Base-by-base conservation (phyloP, 2,888 invertebrate species). In the Spisula subtruncata region DNA sequence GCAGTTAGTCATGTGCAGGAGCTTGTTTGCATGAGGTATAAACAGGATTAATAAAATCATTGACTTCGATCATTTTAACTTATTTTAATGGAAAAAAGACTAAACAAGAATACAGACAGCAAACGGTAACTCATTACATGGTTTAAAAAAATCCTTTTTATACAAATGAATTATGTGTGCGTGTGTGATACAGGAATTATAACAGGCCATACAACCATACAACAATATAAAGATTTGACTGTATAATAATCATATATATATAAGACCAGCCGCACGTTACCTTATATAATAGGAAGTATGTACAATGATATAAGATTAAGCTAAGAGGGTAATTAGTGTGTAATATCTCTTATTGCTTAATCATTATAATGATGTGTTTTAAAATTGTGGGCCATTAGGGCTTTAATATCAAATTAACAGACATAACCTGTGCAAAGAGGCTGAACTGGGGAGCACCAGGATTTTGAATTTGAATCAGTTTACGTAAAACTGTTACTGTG, bases 31-130 rank as follows among this genome's bases (percentile, higher is more conserved):
- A 10, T 71, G 14, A 71, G 4, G n/a, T 71, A 71, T 6, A 32
- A 35, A 16, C 25, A 66, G 60, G 60, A 66, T 66, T 66, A 1
- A 66, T 66, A 66, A 41, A 66, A 66, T 66, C 60, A 66, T n/a
- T 12, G 60, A 66, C 60, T 10, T 25, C 25, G n/a, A 60, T 83
- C 32, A 87, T 32, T 83, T 41, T 85, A 89, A 83, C 51, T 20
- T 71, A 60, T 81, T 90, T 90, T 87, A 90, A 85, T 90, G 79
- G 54, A 90, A 88, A 41, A 88, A 71, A 83, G 90, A 88, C 79
- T 90, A 90, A 90, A 90, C 90, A 90, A 80, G 71, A 83, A 46
- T 90, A 90, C 90, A 90, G 80, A 80, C 85, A 85, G 84, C 46
- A 81, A 81, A 75, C 75, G 32, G 32, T 32, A 75, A 75, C 35